A percentile compares a stretch with the other conserved stretches of the same genome.
Conservation (phyloP, 2,113 vertebrate species). For the Lagopus muta region DNA sequence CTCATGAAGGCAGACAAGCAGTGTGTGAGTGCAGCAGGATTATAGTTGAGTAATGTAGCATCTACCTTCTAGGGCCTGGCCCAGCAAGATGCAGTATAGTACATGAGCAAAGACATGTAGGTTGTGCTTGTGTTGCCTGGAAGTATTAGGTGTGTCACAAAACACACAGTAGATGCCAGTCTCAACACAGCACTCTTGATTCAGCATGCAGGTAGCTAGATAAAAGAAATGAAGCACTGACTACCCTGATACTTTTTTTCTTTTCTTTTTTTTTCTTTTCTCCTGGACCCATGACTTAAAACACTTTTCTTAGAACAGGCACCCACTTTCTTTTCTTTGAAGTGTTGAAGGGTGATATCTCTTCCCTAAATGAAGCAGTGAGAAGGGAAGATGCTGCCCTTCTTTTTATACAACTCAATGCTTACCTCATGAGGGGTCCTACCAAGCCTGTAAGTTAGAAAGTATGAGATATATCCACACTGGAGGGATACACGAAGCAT, state of each 20-base stretch:
- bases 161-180: not conserved
- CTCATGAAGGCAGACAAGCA: not conserved
- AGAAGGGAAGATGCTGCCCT: not conserved
- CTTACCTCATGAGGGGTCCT: not conserved
- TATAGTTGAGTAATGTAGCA: not conserved
- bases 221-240: not conserved
- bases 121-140: not conserved
- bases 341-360: not conserved
- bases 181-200: not conserved
- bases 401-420: not conserved
- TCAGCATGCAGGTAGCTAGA: not conserved
- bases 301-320: not conserved
- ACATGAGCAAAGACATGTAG: rapidly evolving
- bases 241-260: not conserved
- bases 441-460: not conserved
- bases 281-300: not conserved
- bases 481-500: not conserved
- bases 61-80: not conserved
- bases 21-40: not conserved
- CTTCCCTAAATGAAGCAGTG: not conserved
- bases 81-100: not conserved
- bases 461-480: not conserved
- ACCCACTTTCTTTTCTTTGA: not conserved
- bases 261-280: not conserved
- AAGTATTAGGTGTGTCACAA: not conserved